Conservation (phyloP, 2,113 vertebrate genomes). For the Chrysemys picta region DNA sequence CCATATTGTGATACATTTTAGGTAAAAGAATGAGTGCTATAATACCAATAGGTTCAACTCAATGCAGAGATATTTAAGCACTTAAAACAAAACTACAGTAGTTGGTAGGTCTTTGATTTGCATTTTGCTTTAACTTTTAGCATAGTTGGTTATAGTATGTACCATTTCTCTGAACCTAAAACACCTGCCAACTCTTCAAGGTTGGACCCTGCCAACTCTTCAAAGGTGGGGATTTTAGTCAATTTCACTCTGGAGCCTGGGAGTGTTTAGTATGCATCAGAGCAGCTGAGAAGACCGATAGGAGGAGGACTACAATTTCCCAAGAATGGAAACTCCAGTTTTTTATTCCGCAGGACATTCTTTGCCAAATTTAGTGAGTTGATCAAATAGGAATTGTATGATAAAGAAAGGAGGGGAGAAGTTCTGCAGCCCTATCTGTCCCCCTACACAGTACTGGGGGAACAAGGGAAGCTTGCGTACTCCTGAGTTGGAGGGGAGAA, state of each 20-base stretch:
- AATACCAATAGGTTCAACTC: conserved; percentile 10
- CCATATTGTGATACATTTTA: conserved; percentile 18
- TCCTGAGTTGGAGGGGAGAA: not conserved
- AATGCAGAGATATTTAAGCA: not conserved
- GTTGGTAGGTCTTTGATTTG: not conserved
- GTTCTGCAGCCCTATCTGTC: not conserved
- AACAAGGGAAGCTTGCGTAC: not conserved
- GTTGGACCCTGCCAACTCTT: not conserved
- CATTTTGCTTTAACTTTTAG: not conserved
- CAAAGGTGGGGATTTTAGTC: not conserved
- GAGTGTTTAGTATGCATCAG: not conserved
- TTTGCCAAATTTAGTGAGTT: not conserved
- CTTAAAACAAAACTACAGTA: not conserved
- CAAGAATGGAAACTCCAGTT: not conserved
- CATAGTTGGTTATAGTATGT: not conserved
- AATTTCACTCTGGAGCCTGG: not conserved
- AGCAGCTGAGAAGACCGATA: not conserved
- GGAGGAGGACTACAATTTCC: not conserved
- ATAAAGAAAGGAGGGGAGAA: not conserved
- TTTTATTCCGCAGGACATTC: not conserved
- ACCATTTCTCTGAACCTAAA: not conserved
- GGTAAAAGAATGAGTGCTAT: not conserved
- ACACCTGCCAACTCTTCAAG: no score
- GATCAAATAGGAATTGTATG: not conserved
- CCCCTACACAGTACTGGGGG: not conserved